Evolutionary conservation across 2,113 vertebrate species (phyloP), one percentile per base, ranked within the genome.

Genomic region (Epinephelus fuscoguttatus): DNA sequence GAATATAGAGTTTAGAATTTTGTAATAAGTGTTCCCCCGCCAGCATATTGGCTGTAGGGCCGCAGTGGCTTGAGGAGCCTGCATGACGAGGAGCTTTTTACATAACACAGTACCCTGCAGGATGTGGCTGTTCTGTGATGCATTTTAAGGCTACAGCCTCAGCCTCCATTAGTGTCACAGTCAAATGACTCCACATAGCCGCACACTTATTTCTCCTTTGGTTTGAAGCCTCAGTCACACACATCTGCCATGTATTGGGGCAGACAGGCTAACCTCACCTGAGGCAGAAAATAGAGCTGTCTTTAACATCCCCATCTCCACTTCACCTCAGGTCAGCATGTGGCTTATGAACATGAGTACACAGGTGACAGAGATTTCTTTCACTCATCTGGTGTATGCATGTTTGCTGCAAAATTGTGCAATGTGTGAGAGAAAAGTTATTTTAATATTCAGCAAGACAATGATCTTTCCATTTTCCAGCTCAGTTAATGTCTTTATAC

Each of bases 111-210:
- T 18, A 18, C 53, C 25, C 45, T 78, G 47, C 42, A 64, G 80
- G 75, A 80, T 60, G 75, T 63, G 21, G 55, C 49, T 79, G 75
- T 71, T 53, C 61, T 69, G 40, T 91, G 62, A 80, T 84, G 86
- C 74, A 33, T 84, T 78, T 74, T 37, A 21, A 85, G 57, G 85
- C 74, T 49, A 23, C 64, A 75, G 75, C 40, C 57, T 84, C 78
- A 80, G 79, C 57, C 68, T 79, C 80, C 80, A 76, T 91, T 78
- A 84, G 81, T 78, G 77, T 91, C 80, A 80, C 77, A 79, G 74
- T 81, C 56, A 70, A 60, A 81, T 78, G 67, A 84, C 23, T 87
- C 70, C n/a, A 82, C 81, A 53, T 64, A 40, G 53, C 25, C 4
- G 17, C 61, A 37, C 80, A 82, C 72, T 69, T 74, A 45, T 61